These are phyloP conservation scores for Bradypodion ventrale DNA, from an alignment of 2,797 vertebrate species.

Conservation along the genomic window DNA sequence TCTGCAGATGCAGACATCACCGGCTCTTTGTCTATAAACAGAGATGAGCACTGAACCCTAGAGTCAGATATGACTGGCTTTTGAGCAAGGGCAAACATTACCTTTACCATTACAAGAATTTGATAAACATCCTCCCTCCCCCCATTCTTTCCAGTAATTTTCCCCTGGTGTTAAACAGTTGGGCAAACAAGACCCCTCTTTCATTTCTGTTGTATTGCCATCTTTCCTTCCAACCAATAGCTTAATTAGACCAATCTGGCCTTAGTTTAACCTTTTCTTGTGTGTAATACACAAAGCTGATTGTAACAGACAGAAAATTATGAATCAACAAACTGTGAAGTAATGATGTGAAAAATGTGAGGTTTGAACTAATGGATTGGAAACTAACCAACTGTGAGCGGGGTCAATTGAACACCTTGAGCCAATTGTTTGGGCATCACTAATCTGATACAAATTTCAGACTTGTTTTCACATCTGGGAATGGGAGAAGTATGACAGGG, in stretches of 20 bases:
- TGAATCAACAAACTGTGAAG: slow-evolving; percentile 33
- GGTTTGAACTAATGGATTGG: slow-evolving; percentile 32
- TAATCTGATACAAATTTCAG: slow-evolving; percentile 24
- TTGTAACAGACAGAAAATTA: slow-evolving; percentile 37
- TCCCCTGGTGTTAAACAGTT: not conserved
- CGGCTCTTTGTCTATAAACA: too few species aligned
- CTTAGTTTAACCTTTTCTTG: slow-evolving; percentile 33
- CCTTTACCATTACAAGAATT: too few species aligned
- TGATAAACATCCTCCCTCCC: not conserved
- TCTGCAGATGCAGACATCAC: too few species aligned
- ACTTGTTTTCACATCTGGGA: slow-evolving; percentile 7
- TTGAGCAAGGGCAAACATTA: too few species aligned
- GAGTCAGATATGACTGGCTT: too few species aligned
- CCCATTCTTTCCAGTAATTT: too few species aligned
- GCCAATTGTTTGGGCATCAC: not conserved
- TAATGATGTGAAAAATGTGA: slow-evolving; percentile 41
- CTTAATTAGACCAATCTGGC: slow-evolving; percentile 25
- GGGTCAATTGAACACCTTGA: slow-evolving; percentile 26
- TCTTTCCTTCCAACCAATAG: not conserved
- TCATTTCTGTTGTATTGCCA: not conserved
- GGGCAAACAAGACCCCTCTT: not conserved
- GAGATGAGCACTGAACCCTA: too few species aligned
- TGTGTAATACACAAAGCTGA: slow-evolving; percentile 21
- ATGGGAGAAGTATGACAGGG: not conserved
- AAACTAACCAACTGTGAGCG: slow-evolving; percentile 39